phyloP scores from a whole-genome alignment of 2,888 invertebrate species.

The Lycocerus yunnanus region DNA sequence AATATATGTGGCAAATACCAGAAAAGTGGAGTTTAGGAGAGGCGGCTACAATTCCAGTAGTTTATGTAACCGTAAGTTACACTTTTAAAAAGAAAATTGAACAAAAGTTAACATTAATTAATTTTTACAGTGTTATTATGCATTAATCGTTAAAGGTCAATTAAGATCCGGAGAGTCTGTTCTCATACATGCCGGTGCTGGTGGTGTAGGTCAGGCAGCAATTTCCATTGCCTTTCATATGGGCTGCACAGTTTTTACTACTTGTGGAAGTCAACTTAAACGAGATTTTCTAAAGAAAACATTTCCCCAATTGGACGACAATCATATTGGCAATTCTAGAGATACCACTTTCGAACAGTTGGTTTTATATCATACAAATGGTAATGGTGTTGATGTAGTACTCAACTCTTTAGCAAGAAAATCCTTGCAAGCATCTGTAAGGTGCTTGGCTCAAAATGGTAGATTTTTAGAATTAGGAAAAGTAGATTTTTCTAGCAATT shows the following conservation, averaged over 20 bases:
- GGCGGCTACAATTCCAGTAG: conserved; percentile 94
- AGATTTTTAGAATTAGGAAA: conserved; percentile 98
- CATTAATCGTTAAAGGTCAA: conserved; percentile 84
- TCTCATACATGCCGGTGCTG: conserved; percentile 92
- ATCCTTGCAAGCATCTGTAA: conserved; percentile 90
- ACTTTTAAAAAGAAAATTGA: neutral
- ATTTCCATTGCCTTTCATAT: conserved; percentile 90
- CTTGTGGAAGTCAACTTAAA: conserved; percentile 88
- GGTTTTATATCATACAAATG: conserved; percentile 80
- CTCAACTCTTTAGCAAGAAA: conserved; percentile 96
- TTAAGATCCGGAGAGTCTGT: conserved; percentile 83
- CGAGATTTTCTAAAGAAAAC: conserved; percentile 82
- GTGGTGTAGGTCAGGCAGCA: conserved; percentile 97
- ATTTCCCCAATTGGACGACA: conserved; percentile 82
- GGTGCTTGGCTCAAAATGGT: conserved; percentile 90
- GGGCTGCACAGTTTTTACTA: conserved; percentile 89
- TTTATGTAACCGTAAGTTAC: conserved; percentile 78
- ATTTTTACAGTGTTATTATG: conserved; percentile 75
- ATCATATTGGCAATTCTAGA: conserved; percentile 88
- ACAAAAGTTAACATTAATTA: neutral
- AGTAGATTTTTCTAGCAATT: conserved; percentile 92
- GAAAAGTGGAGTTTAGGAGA: conserved; percentile 86
- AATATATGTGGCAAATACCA: conserved; percentile 90
- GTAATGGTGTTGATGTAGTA: conserved; percentile 91
- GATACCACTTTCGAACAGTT: conserved; percentile 91